phyloP scores from a whole-genome alignment of 1,140 invertebrate genomes.

The Catajapyx aquilonaris region DNA sequence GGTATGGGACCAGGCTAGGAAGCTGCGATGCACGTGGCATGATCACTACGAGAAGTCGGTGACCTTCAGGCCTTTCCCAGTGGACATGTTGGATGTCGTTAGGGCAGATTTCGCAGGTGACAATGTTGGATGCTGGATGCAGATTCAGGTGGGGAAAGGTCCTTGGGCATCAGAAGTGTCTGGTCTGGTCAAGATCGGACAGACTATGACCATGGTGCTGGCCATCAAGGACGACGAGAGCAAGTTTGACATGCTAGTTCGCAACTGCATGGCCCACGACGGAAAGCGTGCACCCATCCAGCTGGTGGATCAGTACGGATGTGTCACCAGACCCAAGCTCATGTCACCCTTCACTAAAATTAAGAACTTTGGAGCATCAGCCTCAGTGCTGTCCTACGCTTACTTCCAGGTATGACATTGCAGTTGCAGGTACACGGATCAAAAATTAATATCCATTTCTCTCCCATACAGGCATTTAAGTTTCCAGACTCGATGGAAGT shows the following conservation, averaged over 20 bases:
- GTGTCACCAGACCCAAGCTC: slow-evolving; percentile 72
- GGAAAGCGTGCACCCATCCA: slow-evolving; percentile 87
- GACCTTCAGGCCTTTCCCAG: slow-evolving; percentile 81
- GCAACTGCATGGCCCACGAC: slow-evolving; percentile 86
- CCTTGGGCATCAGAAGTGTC: slow-evolving; percentile 90
- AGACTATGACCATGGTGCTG: slow-evolving; percentile 92
- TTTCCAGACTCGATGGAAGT: slow-evolving; percentile 93
- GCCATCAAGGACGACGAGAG: slow-evolving; percentile 90
- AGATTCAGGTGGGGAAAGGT: slow-evolving; percentile 82
- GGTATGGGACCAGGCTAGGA: slow-evolving; percentile 86
- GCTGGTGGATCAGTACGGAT: slow-evolving; percentile 77
- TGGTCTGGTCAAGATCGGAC: slow-evolving; percentile 81
- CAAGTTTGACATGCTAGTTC: slow-evolving; percentile 87
- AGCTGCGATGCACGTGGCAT: slow-evolving; percentile 83
- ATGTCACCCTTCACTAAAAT: slow-evolving; percentile 90
- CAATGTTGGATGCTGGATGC: slow-evolving; percentile 90
- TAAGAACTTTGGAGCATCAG: slow-evolving; percentile 82
- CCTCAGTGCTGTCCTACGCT: slow-evolving; percentile 74
- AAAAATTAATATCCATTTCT: too few species aligned
- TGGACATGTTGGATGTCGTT: slow-evolving; percentile 87
- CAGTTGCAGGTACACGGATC: too few species aligned
- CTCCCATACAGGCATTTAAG: slow-evolving; percentile 56
- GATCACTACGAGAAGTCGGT: slow-evolving; percentile 90
- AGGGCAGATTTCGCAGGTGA: slow-evolving; percentile 83
- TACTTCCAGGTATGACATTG: too few species aligned